phyloP scores from a whole-genome alignment of 2,888 invertebrate species.

The Palloptera scutellata region DNA sequence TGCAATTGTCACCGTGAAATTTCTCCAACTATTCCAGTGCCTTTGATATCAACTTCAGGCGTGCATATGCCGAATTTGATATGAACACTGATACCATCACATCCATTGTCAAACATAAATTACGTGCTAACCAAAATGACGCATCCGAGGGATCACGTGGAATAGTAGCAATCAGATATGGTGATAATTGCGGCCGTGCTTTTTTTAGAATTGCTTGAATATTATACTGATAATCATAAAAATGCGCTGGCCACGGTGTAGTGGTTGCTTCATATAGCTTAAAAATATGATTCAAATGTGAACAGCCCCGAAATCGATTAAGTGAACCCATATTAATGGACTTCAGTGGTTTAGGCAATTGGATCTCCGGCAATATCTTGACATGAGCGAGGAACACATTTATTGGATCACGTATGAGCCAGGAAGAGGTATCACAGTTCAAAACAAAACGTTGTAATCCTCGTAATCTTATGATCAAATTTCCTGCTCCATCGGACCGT shows the following conservation, averaged over 20 bases:
- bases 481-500: no score
- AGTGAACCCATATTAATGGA: conserved; percentile 65
- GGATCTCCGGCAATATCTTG: conserved; percentile 74
- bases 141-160: conserved; percentile 74
- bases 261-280: conserved; percentile 65
- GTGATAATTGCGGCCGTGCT: conserved; percentile 56
- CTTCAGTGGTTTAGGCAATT: conserved; percentile 68
- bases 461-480: no score
- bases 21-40: conserved; percentile 41
- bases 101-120: conserved; percentile 74
- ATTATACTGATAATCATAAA: conserved; percentile 71
- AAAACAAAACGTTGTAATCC: no score
- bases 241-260: conserved; percentile 73
- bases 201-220: conserved; percentile 63
- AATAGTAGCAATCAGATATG: conserved; percentile 65
- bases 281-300: conserved; percentile 57
- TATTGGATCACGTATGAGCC: no score
- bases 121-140: conserved; percentile 83
- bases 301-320: conserved; percentile 63
- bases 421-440: no score
- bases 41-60: conserved; percentile 66
- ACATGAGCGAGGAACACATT: conserved; percentile 67
- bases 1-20: no score
- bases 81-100: conserved; percentile 72
- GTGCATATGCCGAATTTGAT: conserved; percentile 73